A percentile compares a stretch with the other conserved stretches of the same genome.
These are phyloP conservation scores for Taurulus bubalis DNA, from an alignment of 2,113 vertebrate genomes.

Conservation along the genomic window DNA sequence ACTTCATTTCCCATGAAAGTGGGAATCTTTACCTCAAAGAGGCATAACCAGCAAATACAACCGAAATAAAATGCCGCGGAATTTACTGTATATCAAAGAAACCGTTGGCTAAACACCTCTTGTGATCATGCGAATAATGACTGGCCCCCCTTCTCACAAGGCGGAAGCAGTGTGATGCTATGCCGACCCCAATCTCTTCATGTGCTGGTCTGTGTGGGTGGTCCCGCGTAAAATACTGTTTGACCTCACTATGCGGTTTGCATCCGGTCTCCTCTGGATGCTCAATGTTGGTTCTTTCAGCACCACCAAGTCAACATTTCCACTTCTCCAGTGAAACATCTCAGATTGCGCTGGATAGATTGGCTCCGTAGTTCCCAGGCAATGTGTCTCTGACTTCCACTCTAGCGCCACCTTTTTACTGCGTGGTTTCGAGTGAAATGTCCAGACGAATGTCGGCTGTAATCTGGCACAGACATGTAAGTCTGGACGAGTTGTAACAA, in stretches of 20 bases:
- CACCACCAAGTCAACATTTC: no score
- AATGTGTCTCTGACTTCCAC: not conserved
- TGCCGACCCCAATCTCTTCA: not conserved
- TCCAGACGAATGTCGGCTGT: not conserved
- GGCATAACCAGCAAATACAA: not conserved
- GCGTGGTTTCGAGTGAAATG: not conserved
- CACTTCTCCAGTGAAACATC: no score
- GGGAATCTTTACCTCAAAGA: not conserved
- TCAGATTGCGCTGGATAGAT: no score
- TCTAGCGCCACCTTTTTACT: not conserved
- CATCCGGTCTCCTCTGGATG: not conserved
- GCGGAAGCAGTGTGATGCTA: not conserved
- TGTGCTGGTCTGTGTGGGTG: not conserved
- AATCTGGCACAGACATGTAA: not conserved
- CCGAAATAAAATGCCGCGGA: not conserved
- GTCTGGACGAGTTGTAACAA: no score
- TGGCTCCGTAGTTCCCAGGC: not conserved
- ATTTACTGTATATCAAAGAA: no score
- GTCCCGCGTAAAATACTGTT: not conserved
- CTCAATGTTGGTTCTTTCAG: not conserved
- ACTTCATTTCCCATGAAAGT: not conserved
- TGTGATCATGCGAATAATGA: not conserved
- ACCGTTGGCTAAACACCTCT: not conserved
- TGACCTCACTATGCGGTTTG: not conserved
- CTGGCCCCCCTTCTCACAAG: not conserved